Percentiles rank a stretch among this genome's conserved stretches.
Evolutionary conservation across 1,140 invertebrate species (phyloP).

Genomic region (Lepidotrigona ventralis): DNA sequence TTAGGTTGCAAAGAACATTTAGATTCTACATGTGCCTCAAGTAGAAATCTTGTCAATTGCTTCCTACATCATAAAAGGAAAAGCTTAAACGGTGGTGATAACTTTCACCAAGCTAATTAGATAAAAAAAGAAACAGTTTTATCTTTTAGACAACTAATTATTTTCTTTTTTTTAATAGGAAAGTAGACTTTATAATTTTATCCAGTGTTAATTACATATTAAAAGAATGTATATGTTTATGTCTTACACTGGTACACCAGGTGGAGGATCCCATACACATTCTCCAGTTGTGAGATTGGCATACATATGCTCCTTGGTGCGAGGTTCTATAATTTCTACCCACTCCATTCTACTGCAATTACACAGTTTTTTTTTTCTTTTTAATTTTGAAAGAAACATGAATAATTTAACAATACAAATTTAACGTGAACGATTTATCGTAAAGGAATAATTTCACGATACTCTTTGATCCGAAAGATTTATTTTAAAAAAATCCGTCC

Average conservation of each 20-base stretch:
- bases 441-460: background rate
- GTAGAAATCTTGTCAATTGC: conserved; percentile 31
- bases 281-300: conserved; percentile 98
- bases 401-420: too few species aligned
- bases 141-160: conserved; percentile 15
- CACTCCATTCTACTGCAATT: conserved; percentile 90
- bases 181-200: background rate
- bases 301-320: conserved; percentile 99
- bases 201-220: background rate
- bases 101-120: conserved; percentile 71
- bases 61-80: conserved; percentile 44
- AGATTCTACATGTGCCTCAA: conserved; percentile 1
- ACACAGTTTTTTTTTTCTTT: conserved; percentile 17
- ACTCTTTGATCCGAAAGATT: background rate
- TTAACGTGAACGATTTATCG: background rate
- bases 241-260: conserved; percentile 88
- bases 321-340: conserved; percentile 99
- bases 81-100: conserved; percentile 51
- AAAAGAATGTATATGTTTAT: conserved; percentile 14
- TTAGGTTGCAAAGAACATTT: background rate
- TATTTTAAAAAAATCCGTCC: background rate
- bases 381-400: background rate
- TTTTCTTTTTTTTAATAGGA: background rate
- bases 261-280: conserved; percentile 98
- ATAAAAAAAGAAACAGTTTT: conserved; percentile 30